phyloP scores from a whole-genome alignment of 2,888 invertebrate genomes.

The Drosophila phalerata region DNA sequence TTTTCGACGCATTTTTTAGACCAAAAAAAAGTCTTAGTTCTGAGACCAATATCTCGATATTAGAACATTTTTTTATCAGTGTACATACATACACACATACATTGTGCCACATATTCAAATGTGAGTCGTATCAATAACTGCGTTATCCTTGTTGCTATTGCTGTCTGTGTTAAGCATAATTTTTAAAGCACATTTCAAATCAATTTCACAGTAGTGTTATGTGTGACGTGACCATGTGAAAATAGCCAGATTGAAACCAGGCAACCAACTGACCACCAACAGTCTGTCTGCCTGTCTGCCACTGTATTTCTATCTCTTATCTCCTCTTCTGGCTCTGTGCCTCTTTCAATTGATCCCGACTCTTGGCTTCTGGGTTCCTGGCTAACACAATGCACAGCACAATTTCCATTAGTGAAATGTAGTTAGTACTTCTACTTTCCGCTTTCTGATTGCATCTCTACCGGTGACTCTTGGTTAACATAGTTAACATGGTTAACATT shows the following conservation, averaged over 20 bases:
- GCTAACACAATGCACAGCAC: slow-evolving; percentile 6
- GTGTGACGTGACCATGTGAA: slow-evolving; percentile 54
- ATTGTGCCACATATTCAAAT: slow-evolving; percentile 8
- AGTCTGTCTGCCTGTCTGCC: neutral
- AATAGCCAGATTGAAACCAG: slow-evolving; percentile 5
- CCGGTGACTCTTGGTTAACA: neutral
- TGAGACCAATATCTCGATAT: too few species aligned
- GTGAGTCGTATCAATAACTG: slow-evolving; percentile 2
- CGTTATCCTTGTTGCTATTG: neutral
- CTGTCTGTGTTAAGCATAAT: slow-evolving; percentile 37
- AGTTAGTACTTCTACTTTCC: slow-evolving; percentile 15
- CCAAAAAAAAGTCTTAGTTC: too few species aligned
- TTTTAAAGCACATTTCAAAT: slow-evolving; percentile 62
- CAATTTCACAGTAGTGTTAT: slow-evolving; percentile 55
- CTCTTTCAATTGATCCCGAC: slow-evolving; percentile 1
- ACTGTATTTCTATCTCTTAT: neutral
- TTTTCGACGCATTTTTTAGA: too few species aligned
- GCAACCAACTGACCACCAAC: neutral
- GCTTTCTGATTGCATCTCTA: slow-evolving; percentile 39
- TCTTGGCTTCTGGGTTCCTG: slow-evolving; percentile 8
- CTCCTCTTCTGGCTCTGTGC: neutral
- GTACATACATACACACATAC: neutral
- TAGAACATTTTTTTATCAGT: too few species aligned
- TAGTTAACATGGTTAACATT: neutral
- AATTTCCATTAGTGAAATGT: slow-evolving; percentile 46